Percentiles rank a stretch among this genome's conserved stretches.
phyloP scores from a whole-genome alignment of 2,797 vertebrate genomes.

The Thamnophis elegans region DNA sequence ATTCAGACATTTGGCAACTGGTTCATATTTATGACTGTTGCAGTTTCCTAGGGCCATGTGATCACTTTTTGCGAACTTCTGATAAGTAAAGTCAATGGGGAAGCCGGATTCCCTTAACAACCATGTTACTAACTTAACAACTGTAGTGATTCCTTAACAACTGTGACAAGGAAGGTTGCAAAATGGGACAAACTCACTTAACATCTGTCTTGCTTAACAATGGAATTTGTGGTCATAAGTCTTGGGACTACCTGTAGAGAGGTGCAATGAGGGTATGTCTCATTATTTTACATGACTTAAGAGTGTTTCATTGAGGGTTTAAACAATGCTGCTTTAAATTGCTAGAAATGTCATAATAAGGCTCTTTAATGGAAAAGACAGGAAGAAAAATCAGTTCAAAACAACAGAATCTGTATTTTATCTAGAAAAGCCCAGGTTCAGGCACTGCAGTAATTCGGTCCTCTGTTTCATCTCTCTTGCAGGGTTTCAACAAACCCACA shows the following conservation, averaged over 20 bases:
- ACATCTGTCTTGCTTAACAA: background rate
- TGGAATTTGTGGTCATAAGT: background rate
- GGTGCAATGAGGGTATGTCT: constrained; percentile 58
- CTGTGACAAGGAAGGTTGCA: background rate
- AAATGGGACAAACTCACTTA: background rate
- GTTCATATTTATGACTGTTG: background rate
- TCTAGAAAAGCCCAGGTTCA: fast-evolving
- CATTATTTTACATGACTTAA: constrained; percentile 54
- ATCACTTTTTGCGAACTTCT: background rate
- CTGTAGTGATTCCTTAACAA: background rate
- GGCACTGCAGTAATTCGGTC: background rate
- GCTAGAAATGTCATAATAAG: constrained; percentile 19
- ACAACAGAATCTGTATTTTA: background rate
- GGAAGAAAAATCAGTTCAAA: background rate
- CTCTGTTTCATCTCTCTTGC: background rate
- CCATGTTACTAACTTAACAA: background rate
- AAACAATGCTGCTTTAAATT: background rate
- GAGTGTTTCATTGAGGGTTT: constrained; percentile 41
- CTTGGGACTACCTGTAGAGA: constrained; percentile 40
- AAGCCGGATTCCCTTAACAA: background rate
- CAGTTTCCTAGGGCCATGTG: background rate
- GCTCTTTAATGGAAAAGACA: background rate
- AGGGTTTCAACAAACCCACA: background rate
- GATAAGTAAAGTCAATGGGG: background rate
- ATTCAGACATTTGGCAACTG: background rate